Conservation (phyloP, 2,113 vertebrate genomes). For the Dromaius novaehollandiae region DNA sequence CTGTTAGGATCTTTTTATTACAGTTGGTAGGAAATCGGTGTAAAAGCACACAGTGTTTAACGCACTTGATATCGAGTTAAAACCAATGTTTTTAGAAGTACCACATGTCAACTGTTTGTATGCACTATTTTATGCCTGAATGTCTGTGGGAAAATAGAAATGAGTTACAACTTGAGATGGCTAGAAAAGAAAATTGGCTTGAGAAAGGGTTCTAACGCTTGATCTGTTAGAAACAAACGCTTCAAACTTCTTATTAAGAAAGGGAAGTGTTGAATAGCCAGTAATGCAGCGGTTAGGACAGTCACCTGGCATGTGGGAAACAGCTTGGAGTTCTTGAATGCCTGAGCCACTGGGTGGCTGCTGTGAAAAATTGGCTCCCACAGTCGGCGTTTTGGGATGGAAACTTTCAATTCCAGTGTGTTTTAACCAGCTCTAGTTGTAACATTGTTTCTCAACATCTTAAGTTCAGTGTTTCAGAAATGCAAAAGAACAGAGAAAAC, state of each 20-base stretch:
- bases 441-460: not conserved
- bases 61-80: not conserved
- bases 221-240: not conserved
- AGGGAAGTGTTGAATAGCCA: not conserved
- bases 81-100: not conserved
- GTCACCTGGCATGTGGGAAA: not conserved
- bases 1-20: accelerated
- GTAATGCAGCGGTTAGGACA: not conserved
- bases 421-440: not conserved
- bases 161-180: not conserved
- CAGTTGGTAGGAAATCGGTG: no score
- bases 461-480: not conserved
- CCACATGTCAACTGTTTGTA: not conserved
- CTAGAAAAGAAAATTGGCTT: not conserved
- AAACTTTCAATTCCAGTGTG: not conserved
- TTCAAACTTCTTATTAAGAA: not conserved
- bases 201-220: not conserved
- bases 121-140: accelerated
- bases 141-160: not conserved
- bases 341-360: not conserved
- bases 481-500: accelerated
- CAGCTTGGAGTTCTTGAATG: not conserved
- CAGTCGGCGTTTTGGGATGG: not conserved
- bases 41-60: not conserved
- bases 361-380: not conserved